Evolutionary conservation across 2,113 vertebrate genomes (phyloP), one percentile per base, ranked within the genome.

Genomic region (Protobothrops flavoviridis): DNA sequence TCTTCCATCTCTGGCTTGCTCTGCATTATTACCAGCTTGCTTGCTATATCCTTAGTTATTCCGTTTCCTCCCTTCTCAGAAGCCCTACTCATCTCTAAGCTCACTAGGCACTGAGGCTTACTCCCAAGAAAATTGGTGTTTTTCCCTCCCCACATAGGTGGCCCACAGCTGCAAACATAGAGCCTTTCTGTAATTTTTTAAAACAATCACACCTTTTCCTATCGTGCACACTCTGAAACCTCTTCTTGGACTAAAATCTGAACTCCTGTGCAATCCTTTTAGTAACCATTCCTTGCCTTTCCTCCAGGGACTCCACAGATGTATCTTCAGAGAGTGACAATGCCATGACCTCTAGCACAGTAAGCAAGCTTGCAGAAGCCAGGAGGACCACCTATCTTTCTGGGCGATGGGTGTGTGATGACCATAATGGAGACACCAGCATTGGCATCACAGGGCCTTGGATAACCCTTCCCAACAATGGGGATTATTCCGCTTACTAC

Each of bases 401-500:
- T 0, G 99, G 99, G 26, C 98, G 99, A 93, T 99, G 99, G 99
- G 98, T 99, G 97, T 99, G 99, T 94, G 99, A 99, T 0, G 99
- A 99, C 81, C 99, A 99, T 96, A 99, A 99, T 0, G 99, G 99
- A 23, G 99, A 99, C 96, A 99, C 99, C 95, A 99, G 99, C 98
- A 99, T 99, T 95, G 98, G 98, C 96, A 99, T 99, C 95, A 98
- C 99, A 0, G 98, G 99, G 5, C 98, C 98, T 3, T 98, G 98
- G 94, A 99, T 99, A 74, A 98, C 98, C 26, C 97, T 99, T 52
- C 99, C 99, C 0, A 99, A 98, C 97, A 99, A 99, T 0, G 99
- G 99, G 1, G 99, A 99, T 97, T 99, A 99, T 94, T 99, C 99
- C 0, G 98, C 99, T 0, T 99, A 99, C 95, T 99, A 99, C 97